Evolutionary conservation across 2,113 vertebrate genomes (phyloP), one percentile per base, ranked within the genome.

Genomic region (Perccottus glenii): DNA sequence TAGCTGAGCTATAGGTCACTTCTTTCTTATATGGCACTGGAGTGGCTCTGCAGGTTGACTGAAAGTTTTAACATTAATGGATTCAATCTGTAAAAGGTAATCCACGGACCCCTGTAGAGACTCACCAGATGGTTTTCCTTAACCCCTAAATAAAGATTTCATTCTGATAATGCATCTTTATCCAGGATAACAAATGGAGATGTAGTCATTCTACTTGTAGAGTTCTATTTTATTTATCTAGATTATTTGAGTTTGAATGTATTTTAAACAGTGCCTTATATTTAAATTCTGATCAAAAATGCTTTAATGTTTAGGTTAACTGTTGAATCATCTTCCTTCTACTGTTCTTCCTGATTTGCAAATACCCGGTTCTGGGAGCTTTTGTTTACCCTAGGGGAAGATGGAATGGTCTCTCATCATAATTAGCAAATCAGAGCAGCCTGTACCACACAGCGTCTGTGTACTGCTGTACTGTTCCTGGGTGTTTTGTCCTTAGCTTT

Each of bases 81-180:
- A 85, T 81, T 87, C 68, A 68, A 36, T 57, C 49, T 68, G 65
- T 60, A 60, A 44, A 42, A 58, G 15, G 35, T 88, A 87, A 85
- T 88, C 83, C 71, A 47, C 49, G 42, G 77, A 70, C 60, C 78
- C 81, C 84, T 77, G 70, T 12, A 42, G 70, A 70, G 62, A 62
- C 67, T 71, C 60, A 67, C 81, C 87, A 91, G 80, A 84, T 88
- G 86, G 87, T 12, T 73, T 46, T 32, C 4, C 15, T 42, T 74
- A 55, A 78, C 59, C 75, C 61, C 65, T 46, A 59, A 63, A 56
- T 49, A 40, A 72, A 77, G 60, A 73, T 67, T 82, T 77, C 3
- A 65, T 68, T 66, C 42, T 58, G 50, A 72, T 82, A 73, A 71
- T 36, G 42, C 15, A 58, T 4, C 15, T 52, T 58, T 43, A 55